Percentiles rank a stretch among this genome's conserved stretches.
These are phyloP conservation scores for Diaprepes abbreviatus DNA, from an alignment of 2,888 invertebrate species.

Conservation along the genomic window DNA sequence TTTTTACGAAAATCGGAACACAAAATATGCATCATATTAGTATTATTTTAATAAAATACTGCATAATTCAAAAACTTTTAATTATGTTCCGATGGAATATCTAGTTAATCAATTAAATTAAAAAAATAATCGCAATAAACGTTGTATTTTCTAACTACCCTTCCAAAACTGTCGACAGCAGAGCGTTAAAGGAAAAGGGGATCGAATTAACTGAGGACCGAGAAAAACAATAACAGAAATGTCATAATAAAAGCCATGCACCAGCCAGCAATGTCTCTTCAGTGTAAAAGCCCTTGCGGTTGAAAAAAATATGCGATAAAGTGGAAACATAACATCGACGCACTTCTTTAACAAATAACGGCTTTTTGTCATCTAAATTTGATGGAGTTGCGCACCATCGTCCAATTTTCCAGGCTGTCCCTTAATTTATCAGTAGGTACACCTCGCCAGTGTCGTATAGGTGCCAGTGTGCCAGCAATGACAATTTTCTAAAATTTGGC, in stretches of 20 bases:
- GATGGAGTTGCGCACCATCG: slow-evolving; percentile 66
- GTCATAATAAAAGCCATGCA: slow-evolving; percentile 30
- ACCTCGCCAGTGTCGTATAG: slow-evolving; percentile 68
- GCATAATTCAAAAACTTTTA: no score
- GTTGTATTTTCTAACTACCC: slow-evolving; percentile 14
- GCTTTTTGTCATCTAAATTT: slow-evolving; percentile 67
- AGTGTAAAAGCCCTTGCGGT: slow-evolving; percentile 40
- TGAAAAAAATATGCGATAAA: slow-evolving; percentile 48
- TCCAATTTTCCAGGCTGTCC: slow-evolving; percentile 63
- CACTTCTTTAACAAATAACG: slow-evolving; percentile 65
- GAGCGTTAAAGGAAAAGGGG: slow-evolving; percentile 8
- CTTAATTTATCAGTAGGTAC: slow-evolving; percentile 68
- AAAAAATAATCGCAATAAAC: slow-evolving; percentile 4
- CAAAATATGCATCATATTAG: no score
- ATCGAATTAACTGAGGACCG: slow-evolving; percentile 14
- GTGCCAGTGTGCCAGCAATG: slow-evolving; percentile 64
- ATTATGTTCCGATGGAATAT: no score
- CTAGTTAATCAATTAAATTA: not conserved
- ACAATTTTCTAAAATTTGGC: slow-evolving; percentile 67
- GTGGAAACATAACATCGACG: slow-evolving; percentile 54
- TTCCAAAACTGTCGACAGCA: slow-evolving; percentile 20
- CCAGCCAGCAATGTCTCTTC: slow-evolving; percentile 29
- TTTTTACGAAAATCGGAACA: no score
- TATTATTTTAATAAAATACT: no score
- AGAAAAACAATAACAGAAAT: slow-evolving; percentile 30